A percentile compares a stretch with the other conserved stretches of the same genome.
Conservation (phyloP, 2,113 vertebrate species). For the Xenopus tropicalis region DNA sequence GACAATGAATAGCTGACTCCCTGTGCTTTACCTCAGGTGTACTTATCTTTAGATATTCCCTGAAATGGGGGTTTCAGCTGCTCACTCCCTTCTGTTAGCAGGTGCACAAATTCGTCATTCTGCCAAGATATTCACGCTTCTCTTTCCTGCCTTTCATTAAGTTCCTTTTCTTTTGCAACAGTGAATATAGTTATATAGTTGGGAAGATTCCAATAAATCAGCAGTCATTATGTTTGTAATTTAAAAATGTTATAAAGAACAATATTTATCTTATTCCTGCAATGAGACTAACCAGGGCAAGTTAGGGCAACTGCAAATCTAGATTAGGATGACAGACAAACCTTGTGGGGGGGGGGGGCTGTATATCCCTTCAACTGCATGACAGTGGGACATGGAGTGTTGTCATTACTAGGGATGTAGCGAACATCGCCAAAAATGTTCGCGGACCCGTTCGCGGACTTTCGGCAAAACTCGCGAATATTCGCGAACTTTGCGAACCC, state of each 20-base stretch:
- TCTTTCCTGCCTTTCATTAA: slow-evolving; percentile 39
- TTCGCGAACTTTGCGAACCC: too few species aligned
- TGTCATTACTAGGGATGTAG: too few species aligned
- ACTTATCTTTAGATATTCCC: slow-evolving; percentile 11
- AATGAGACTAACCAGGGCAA: background rate
- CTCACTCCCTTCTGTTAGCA: slow-evolving; percentile 29
- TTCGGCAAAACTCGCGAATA: too few species aligned
- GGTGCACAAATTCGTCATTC: slow-evolving; percentile 34
- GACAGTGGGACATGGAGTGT: too few species aligned
- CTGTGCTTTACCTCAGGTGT: slow-evolving; percentile 24
- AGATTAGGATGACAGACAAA: too few species aligned
- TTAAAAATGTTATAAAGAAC: slow-evolving; percentile 31
- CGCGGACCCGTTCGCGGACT: too few species aligned
- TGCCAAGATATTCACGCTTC: slow-evolving; percentile 30
- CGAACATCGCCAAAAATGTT: too few species aligned
- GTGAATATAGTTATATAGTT: slow-evolving; percentile 24
- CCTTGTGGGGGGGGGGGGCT: too few species aligned
- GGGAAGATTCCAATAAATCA: slow-evolving; percentile 27
- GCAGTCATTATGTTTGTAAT: slow-evolving; percentile 33
- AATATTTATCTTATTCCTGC: slow-evolving; percentile 26
- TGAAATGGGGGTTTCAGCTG: slow-evolving; percentile 23
- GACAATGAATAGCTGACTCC: background rate
- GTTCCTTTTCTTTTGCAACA: slow-evolving; percentile 12
- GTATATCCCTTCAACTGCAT: too few species aligned
- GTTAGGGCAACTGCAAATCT: too few species aligned